Evolutionary conservation across 2,888 invertebrate species (phyloP), one percentile per base, ranked within the genome.

Genomic region (Limnephilus marmoratus): DNA sequence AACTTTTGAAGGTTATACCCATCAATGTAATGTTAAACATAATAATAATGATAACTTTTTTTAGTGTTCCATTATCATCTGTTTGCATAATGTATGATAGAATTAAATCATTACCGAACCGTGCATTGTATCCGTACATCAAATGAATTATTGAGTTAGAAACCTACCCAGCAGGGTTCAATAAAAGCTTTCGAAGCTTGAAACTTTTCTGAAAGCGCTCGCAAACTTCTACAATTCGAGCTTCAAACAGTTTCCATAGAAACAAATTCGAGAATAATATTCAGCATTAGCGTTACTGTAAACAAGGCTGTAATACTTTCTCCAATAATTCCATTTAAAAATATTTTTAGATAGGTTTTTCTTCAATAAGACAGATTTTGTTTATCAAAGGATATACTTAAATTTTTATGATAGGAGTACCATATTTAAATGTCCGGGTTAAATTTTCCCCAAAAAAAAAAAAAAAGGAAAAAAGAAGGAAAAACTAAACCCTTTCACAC

Each of bases 201-300:
- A 68, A 68, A 68, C 68, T 68, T 68, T n/a, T 24, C 68, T 24
- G 24, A 68, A 68, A 68, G 68, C 24, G 68, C n/a, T 68, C 68
- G 9, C 24, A 68, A 68, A 68, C 68, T 68, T 68, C 24, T 68
- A n/a, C 68, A 68, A 68, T 68, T 24, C 34, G 34, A 83, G 83
- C 83, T 83, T 83, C 24, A 37, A 83, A 41, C 83, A 37, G 83
- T 83, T 83, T 83, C 83, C 41, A 24, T 34, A 15, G 37, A 83
- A 41, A 83, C 41, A 83, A 34, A 83, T 37, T 83, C 83, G 83
- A 34, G 83, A 83, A 83, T 41, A 83, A 37, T 82, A 15, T 83
- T 83, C 37, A 24, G n/a, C 18, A 68, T 68, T 24, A 68, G 1
- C 37, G 83, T 34, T 24, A 15, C 41, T 83, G 18, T 18, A 83